Percentiles rank a stretch among this genome's conserved stretches.
Evolutionary conservation across 2,113 vertebrate genomes (phyloP).

Genomic region (Telmatochromis sp.): DNA sequence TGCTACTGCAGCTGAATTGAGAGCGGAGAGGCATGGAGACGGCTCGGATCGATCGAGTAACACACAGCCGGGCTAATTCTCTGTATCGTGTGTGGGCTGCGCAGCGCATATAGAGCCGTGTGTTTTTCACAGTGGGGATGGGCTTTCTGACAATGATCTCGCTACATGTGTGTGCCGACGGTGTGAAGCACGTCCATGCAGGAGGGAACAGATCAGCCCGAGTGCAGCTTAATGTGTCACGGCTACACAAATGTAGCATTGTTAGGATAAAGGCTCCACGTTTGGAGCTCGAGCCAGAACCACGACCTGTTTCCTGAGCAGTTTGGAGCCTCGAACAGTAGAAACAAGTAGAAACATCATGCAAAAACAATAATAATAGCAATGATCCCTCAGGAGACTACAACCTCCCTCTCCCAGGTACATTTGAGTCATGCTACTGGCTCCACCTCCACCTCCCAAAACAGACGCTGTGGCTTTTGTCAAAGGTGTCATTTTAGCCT

Average conservation of each 20-base stretch:
- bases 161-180: neutral
- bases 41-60: conserved; percentile 31
- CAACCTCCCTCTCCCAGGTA: neutral
- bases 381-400: neutral
- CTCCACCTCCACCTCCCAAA: neutral
- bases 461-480: neutral
- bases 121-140: neutral
- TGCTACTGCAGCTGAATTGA: conserved; percentile 4
- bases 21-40: neutral
- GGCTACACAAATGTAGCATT: neutral
- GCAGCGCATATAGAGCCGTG: neutral
- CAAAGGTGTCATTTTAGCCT: neutral
- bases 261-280: neutral
- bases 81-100: neutral
- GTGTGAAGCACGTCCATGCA: neutral
- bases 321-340: neutral
- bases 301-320: neutral
- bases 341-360: neutral
- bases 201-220: neutral
- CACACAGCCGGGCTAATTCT: conserved; percentile 11
- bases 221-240: neutral
- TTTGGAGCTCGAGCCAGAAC: neutral
- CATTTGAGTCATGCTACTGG: neutral
- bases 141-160: neutral
- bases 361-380: neutral